Evolutionary conservation across 2,888 invertebrate genomes (phyloP), one percentile per base, ranked within the genome.

Genomic region (Sarcophaga subvicina): DNA sequence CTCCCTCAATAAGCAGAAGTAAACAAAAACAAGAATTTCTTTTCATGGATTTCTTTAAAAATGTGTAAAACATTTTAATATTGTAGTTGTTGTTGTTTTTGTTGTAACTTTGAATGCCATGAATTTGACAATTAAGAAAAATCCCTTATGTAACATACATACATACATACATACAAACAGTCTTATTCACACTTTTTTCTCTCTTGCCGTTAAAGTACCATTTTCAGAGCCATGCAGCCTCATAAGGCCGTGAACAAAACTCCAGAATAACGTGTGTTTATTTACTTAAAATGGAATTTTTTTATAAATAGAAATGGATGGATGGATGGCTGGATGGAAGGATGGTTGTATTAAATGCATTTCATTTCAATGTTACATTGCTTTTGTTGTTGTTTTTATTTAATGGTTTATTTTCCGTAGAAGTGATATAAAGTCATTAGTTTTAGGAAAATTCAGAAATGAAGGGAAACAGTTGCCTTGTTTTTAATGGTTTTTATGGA

Each of bases 391-490:
- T 47, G 22, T 75, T 17, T 54, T 54, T 14, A 54, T 17, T 54
- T 54, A 17, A 54, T 54, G 54, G 17, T 54, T 54, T 17, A 71
- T 62, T 71, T 79, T 79, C 72, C 63, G 60, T 54, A 67, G 80
- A 80, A 83, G 69, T 72, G 72, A 85, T 77, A 83, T 80, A 85
- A 83, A 82, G 20, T 72, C 85, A 87, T 83, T 87, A 45, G 80
- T 80, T 85, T 83, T 27, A 45, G 14, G 14, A 73, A 80, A 83
- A 71, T 71, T 47, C 54, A 63, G 75, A 22, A 78, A 70, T 22
- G 70, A 78, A 54, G 54, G 54, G 17, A 54, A 37, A 37, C 37
- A 66, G 66, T 80, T 75, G 78, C 81, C 27, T 63, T 59, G 59
- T 81, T 62, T 62, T 10, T 64, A 27, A 63, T 66, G 22, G 54